These are phyloP conservation scores for Acanthococcus lagerstroemiae DNA, from an alignment of 2,888 invertebrate genomes.

Conservation along the genomic window DNA sequence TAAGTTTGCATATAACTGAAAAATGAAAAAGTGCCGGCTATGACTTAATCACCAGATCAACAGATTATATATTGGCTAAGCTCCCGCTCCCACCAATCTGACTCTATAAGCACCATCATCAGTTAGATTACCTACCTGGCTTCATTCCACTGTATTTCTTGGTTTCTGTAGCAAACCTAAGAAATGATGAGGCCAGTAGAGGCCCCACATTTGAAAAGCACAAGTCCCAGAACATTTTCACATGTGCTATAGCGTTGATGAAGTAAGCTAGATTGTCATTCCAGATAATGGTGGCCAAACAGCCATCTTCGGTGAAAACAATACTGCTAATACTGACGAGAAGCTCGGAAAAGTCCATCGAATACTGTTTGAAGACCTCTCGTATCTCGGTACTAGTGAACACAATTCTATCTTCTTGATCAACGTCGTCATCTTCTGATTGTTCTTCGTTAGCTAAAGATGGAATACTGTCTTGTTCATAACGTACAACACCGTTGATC, in stretches of 20 bases:
- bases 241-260: slow-evolving; percentile 30
- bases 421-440: not conserved
- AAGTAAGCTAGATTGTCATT: slow-evolving; percentile 28
- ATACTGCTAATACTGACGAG: not conserved
- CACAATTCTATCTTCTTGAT: not conserved
- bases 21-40: too few species aligned
- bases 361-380: slow-evolving; percentile 14
- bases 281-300: slow-evolving; percentile 31
- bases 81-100: too few species aligned
- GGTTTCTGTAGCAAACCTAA: slow-evolving; percentile 28
- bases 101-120: too few species aligned
- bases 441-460: not conserved
- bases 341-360: slow-evolving; percentile 9
- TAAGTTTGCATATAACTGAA: too few species aligned
- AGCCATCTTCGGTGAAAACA: slow-evolving; percentile 21
- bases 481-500: slow-evolving; percentile 12
- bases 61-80: too few species aligned
- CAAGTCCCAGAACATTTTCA: slow-evolving; percentile 32
- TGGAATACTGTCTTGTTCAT: slow-evolving; percentile 12
- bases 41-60: too few species aligned
- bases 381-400: slow-evolving; percentile 10
- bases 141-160: slow-evolving; percentile 21
- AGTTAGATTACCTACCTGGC: not conserved
- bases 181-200: slow-evolving; percentile 28
- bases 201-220: slow-evolving; percentile 3